Percentiles rank a stretch among this genome's conserved stretches.
Conservation (phyloP, 2,888 invertebrate species). For the Trichacis sp. region DNA sequence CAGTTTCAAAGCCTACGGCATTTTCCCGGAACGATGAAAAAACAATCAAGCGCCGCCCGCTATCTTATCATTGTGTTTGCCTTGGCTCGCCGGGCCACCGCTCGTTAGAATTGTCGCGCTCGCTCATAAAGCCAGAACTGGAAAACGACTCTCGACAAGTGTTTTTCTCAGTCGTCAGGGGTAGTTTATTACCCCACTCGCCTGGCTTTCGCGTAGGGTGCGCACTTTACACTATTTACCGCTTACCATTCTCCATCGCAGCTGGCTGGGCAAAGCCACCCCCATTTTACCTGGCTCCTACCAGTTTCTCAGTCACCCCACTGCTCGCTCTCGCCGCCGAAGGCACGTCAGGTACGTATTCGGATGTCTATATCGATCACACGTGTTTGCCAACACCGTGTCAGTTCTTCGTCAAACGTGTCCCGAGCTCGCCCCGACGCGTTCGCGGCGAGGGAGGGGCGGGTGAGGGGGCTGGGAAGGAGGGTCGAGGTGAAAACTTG, state of each 20-base stretch:
- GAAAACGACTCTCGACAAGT: slow-evolving; percentile 49
- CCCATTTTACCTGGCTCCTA: slow-evolving; percentile 2
- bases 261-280: slow-evolving; percentile 8
- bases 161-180: slow-evolving; percentile 59
- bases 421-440: neutral
- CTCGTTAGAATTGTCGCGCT: neutral
- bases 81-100: too few relatives aligned
- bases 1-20: neutral
- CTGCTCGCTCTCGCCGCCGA: neutral
- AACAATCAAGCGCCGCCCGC: too few relatives aligned
- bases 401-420: neutral
- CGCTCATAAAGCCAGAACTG: neutral
- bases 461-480: neutral
- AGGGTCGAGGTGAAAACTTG: slow-evolving; percentile 4
- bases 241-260: slow-evolving; percentile 12
- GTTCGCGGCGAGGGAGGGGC: neutral
- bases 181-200: slow-evolving; percentile 52
- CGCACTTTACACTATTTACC: slow-evolving; percentile 53
- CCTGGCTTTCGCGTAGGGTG: slow-evolving; percentile 55
- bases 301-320: slow-evolving; percentile 8
- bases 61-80: too few relatives aligned
- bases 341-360: neutral
- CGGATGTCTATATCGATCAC: slow-evolving; percentile 5
- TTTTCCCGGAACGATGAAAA: too few relatives aligned
- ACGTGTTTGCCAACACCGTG: neutral